Evolutionary conservation across 23 tunicate genomes (phyloP).

Genomic region (Phallusia fumigata): DNA sequence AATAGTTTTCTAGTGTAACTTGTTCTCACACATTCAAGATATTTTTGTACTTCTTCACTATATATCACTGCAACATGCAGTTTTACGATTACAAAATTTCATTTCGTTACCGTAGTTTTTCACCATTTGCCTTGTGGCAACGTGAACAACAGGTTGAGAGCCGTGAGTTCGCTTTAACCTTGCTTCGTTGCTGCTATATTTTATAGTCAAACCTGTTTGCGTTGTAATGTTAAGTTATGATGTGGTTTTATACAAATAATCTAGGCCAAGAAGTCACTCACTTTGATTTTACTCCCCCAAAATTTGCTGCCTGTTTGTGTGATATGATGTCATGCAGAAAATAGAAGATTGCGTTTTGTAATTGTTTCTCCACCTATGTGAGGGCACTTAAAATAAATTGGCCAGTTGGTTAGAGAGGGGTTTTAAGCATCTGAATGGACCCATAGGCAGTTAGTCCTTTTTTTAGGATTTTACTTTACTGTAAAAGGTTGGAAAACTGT

Average conservation of each 20-base stretch:
- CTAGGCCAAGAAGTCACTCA: background rate
- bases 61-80: constrained; percentile 4
- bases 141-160: too few relatives aligned
- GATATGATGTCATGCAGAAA: constrained; percentile 8
- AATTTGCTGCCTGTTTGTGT: constrained; percentile 6
- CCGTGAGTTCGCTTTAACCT: too few relatives aligned
- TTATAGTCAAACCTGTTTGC: background rate
- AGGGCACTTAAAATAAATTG: too few relatives aligned
- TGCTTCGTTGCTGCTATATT: background rate
- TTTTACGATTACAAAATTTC: background rate
- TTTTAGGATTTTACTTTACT: too few relatives aligned
- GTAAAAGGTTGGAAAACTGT: too few relatives aligned
- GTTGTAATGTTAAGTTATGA: background rate
- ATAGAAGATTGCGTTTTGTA: constrained; percentile 11
- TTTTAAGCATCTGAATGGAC: too few relatives aligned
- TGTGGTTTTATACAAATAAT: constrained; percentile 7
- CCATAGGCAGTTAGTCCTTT: too few relatives aligned
- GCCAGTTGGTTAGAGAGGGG: too few relatives aligned
- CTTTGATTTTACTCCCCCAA: background rate
- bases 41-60: constrained; percentile 13
- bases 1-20: background rate
- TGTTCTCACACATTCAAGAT: background rate
- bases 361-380: too few relatives aligned
- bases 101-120: background rate
- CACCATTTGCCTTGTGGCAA: too few relatives aligned